Evolutionary conservation across 2,797 vertebrate species (phyloP).

Genomic region (Orestias chungarensis): DNA sequence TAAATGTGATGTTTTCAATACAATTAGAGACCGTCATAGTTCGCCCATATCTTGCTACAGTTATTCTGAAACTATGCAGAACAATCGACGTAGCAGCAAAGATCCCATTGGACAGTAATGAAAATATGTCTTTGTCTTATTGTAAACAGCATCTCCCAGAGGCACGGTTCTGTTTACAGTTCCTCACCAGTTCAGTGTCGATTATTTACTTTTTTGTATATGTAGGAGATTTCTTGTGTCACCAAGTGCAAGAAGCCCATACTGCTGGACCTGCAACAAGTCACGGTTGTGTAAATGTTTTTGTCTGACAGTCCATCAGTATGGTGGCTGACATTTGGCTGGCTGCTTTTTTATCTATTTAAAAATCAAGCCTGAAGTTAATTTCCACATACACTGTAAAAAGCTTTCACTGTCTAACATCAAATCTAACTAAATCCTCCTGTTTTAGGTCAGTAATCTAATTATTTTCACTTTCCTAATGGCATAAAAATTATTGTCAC

Average conservation of each 20-base stretch:
- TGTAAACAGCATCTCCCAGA: conserved; percentile 46
- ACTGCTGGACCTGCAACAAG: conserved; percentile 32
- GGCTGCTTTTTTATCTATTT: neutral
- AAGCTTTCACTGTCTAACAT: neutral
- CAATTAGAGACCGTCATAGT: neutral
- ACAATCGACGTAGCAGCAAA: neutral
- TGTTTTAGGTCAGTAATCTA: neutral
- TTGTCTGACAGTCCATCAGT: conserved; percentile 36
- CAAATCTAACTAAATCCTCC: neutral
- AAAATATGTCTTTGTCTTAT: conserved; percentile 44
- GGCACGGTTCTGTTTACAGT: conserved; percentile 30
- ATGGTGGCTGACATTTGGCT: conserved; percentile 37
- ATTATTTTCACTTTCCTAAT: neutral
- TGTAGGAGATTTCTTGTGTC: conserved; percentile 61
- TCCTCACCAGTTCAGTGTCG: conserved; percentile 23
- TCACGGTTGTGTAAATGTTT: conserved; percentile 43
- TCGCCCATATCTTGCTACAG: neutral
- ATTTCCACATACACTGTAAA: neutral
- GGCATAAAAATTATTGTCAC: neutral
- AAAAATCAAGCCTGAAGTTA: neutral
- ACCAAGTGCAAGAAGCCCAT: conserved; percentile 40
- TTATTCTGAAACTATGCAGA: conserved; percentile 2
- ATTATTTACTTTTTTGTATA: conserved; percentile 62
- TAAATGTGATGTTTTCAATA: neutral
- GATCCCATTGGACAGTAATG: neutral